phyloP scores from a whole-genome alignment of 2,797 vertebrate genomes.

The Champsocephalus esox region DNA sequence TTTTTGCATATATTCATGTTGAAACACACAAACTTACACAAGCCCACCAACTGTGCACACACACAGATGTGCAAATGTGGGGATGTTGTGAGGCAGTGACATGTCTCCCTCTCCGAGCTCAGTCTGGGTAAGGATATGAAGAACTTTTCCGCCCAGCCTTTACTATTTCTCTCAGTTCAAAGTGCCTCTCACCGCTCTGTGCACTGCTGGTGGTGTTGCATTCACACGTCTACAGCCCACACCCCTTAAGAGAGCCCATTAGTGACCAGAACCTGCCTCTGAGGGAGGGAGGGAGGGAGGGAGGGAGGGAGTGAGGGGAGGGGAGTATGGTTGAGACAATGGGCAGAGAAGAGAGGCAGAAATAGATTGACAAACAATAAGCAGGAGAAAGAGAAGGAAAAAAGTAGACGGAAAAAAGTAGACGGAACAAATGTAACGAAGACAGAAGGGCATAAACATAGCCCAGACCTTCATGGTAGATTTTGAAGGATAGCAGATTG shows the following conservation, averaged over 20 bases:
- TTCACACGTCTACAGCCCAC: constrained; percentile 56
- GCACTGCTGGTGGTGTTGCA: constrained; percentile 37
- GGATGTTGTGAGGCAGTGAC: constrained; percentile 30
- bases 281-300: neutral
- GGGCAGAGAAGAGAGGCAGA: neutral
- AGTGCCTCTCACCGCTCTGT: constrained; percentile 45
- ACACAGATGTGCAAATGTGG: constrained; percentile 28
- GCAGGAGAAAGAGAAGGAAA: neutral
- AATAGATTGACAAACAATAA: constrained; percentile 20
- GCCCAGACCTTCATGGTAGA: neutral
- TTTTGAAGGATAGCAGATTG: neutral
- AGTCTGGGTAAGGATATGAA: constrained; percentile 44
- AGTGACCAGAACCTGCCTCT: constrained; percentile 58
- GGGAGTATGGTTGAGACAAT: neutral
- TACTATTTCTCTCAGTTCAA: constrained; percentile 47
- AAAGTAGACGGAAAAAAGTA: neutral
- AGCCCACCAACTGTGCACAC: constrained; percentile 1
- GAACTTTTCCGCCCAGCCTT: constrained; percentile 28
- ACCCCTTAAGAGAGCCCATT: constrained; percentile 64
- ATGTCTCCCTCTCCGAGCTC: constrained; percentile 47
- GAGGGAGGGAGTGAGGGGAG: neutral
- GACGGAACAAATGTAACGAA: constrained; percentile 2
- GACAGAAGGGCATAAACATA: neutral
- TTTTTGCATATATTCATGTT: neutral
- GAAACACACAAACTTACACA: neutral